phyloP scores from a whole-genome alignment of 2,797 vertebrate genomes.

The Acipenser ruthenus region DNA sequence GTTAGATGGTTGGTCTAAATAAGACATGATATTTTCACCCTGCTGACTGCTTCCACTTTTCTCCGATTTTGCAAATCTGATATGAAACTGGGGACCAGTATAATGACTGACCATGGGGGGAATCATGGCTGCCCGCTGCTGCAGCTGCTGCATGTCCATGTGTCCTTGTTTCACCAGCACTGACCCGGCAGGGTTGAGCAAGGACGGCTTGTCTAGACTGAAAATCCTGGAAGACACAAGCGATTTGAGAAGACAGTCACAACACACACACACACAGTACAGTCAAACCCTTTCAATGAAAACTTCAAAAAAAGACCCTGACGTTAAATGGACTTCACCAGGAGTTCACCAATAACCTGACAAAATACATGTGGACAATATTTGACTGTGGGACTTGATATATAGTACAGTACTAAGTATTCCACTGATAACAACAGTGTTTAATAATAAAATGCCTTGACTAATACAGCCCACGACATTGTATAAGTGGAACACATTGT shows the following conservation, averaged over 20 bases:
- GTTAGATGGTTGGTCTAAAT: constrained; percentile 23
- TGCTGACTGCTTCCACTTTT: constrained; percentile 18
- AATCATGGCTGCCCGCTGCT: constrained; percentile 86
- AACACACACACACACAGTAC: neutral
- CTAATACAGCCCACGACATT: no score
- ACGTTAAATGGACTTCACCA: no score
- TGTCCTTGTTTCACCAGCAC: constrained; percentile 79
- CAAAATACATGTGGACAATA: no score
- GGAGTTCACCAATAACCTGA: no score
- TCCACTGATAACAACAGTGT: no score
- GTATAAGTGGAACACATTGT: no score
- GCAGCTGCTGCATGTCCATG: constrained; percentile 86
- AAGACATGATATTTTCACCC: constrained; percentile 17
- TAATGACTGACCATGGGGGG: constrained; percentile 81
- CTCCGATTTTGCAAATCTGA: constrained; percentile 28
- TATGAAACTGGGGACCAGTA: constrained; percentile 21
- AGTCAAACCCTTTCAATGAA: no score
- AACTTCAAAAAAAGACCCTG: no score
- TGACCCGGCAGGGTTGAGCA: constrained; percentile 71
- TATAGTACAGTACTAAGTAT: no score
- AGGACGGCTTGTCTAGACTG: constrained; percentile 79
- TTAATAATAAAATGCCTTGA: no score
- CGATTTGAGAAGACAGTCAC: constrained; percentile 1
- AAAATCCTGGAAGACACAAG: constrained; percentile 61
- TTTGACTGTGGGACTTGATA: no score